Conservation (phyloP, 2,797 vertebrate species). For the Crocidura indochinensis region DNA sequence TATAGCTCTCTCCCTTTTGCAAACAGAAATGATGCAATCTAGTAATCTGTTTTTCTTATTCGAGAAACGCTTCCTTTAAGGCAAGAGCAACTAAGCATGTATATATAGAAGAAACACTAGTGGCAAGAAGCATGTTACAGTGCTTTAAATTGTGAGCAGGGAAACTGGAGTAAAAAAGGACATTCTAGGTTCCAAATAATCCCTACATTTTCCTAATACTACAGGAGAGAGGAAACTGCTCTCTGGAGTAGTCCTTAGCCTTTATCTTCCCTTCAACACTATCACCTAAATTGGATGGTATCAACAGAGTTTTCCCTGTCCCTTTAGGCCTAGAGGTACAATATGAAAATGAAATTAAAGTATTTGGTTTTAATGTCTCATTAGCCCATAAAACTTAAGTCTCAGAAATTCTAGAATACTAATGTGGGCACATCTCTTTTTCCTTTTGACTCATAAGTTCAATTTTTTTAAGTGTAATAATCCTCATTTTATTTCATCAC, state of each 20-base stretch:
- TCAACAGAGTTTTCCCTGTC: neutral
- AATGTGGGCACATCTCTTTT: too few species aligned
- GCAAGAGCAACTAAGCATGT: neutral
- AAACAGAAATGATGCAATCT: conserved; percentile 17
- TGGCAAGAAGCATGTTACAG: neutral
- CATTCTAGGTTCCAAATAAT: conserved; percentile 32
- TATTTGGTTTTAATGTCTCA: conserved; percentile 1
- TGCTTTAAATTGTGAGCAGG: conserved; percentile 42
- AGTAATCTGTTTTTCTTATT: neutral
- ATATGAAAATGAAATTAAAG: conserved; percentile 51
- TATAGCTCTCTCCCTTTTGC: neutral
- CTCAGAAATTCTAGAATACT: neutral
- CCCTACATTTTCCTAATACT: neutral
- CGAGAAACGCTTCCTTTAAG: conserved; percentile 47
- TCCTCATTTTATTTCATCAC: too few species aligned
- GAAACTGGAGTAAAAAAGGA: conserved; percentile 30
- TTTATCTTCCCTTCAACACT: neutral
- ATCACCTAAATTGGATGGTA: conserved; percentile 21
- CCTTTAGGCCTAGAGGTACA: conserved; percentile 7
- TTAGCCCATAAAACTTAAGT: conserved; percentile 36
- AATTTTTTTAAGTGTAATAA: too few species aligned
- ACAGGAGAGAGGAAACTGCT: neutral
- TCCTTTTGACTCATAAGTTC: too few species aligned
- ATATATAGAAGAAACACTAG: neutral
- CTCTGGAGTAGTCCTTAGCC: neutral